These are phyloP conservation scores for Phyllotreta cruciferae DNA, from an alignment of 2,888 invertebrate species.

Conservation along the genomic window DNA sequence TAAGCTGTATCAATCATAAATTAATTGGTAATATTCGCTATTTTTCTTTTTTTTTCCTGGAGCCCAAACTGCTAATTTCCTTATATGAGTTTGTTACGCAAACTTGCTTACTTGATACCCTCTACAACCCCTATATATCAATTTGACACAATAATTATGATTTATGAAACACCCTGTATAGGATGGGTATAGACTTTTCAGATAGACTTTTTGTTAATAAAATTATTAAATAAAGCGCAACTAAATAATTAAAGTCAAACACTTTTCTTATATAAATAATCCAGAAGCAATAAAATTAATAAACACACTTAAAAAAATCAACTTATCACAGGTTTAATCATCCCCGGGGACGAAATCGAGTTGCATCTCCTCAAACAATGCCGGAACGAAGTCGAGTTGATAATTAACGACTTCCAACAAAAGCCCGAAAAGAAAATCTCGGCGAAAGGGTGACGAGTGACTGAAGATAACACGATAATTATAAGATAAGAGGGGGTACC, in stretches of 20 bases:
- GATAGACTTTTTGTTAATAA: too few species aligned
- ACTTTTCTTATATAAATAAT: too few species aligned
- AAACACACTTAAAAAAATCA: constrained; percentile 21
- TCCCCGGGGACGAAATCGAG: constrained; percentile 26
- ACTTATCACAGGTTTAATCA: constrained; percentile 6
- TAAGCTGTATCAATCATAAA: too few species aligned
- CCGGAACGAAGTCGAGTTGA: constrained; percentile 32
- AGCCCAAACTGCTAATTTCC: too few species aligned
- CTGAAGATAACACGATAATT: constrained; percentile 48
- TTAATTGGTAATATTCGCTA: too few species aligned
- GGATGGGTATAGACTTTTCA: too few species aligned
- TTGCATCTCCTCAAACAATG: constrained; percentile 30
- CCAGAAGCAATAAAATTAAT: constrained; percentile 12
- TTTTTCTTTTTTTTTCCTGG: too few species aligned
- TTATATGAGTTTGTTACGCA: too few species aligned
- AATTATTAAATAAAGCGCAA: neutral
- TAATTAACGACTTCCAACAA: constrained; percentile 35
- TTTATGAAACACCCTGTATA: too few species aligned
- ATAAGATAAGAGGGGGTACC: constrained; percentile 52
- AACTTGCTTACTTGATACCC: too few species aligned
- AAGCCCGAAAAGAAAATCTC: constrained; percentile 29
- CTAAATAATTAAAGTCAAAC: neutral
- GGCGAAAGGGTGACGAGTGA: constrained; percentile 43
- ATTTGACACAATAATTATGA: too few species aligned
- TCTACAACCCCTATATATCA: too few species aligned